Evolutionary conservation across 2,113 vertebrate species (phyloP), one percentile per base, ranked within the genome.

Genomic region (Aviceda subcristata): DNA sequence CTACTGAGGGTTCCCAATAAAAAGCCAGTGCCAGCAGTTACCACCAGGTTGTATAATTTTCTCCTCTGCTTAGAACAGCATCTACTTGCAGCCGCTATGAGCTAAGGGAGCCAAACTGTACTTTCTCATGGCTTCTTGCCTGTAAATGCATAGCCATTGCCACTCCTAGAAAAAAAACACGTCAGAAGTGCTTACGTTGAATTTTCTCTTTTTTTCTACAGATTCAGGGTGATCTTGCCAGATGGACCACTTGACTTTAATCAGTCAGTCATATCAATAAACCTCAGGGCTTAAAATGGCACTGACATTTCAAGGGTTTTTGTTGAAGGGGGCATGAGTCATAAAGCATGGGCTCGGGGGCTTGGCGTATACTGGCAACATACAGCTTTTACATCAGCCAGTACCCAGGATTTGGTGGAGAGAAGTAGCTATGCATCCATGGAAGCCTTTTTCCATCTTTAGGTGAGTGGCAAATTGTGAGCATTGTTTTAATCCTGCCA

Each of bases 1-100:
- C 93, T 95, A 91, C 84, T 76, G 81, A 91, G 93, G 89, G 86
- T 91, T 91, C 87, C 84, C 84, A 94, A 57, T 76, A 95, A 95
- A 96, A 96, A 72, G 38, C 12, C 39, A 76, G 20, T 69, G 80
- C 62, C 90, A 85, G 66, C 53, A 72, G 84, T 90, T 92, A 82
- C 88, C 92, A 90, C 84, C 78, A 94, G 77, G 82, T 85, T 95
- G 84, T 84, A 79, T 86, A 85, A 95, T 92, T 94, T 92, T 91
- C 88, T 92, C 69, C 77, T 94, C 45, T 79, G 53, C 53, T 91
- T 83, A 73, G 57, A 95, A 90, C 45, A 84, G 66, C 76, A 91
- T 72, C 89, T 85, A 84, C 77, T 84, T 89, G 80, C 36, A 79
- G 66, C 10, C 7, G 0, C 79, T 84, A 41, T 7, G 73, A 92